Base-by-base conservation (phyloP, 2,888 invertebrate genomes). In the Synanthedon andrenaeformis region DNA sequence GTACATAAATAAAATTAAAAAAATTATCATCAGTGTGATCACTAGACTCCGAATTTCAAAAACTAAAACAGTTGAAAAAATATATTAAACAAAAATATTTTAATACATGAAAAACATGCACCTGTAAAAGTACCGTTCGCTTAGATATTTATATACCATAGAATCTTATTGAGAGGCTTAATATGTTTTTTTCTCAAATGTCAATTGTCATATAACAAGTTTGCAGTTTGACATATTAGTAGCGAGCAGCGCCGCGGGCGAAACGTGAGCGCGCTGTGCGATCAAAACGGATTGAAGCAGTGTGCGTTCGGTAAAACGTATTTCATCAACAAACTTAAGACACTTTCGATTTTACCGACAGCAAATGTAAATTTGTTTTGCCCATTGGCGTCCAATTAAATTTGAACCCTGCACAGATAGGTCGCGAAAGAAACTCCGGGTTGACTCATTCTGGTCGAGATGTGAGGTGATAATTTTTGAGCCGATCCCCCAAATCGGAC, bases 401-500 rank as follows among this genome's bases (percentile, higher is more conserved):
- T n/a, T 2, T 13, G 45, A 45, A 6, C 45, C n/a, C 45, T 45
- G 4, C 14, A 13, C 14, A 13, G 14, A n/a, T 45, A 45, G 14
- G 45, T 8, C 6, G n/a, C 14, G 14, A 45, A 45, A 13, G 14
- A 12, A 14, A 19, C 12, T 13, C 12, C 17, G 12, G 49, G 17
- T 49, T 12, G 23, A 49, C 4, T 12, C 12, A 8, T 49, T 17
- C 23, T 49, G 49, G 49, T 8, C 49, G 3, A 49, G 17, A 49
- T 49, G 23, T 19, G 56, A 61, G 62, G 65, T 67, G 69, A 71
- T 73, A 71, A 69, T 62, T 61, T 62, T 61, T 59, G 63, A 56
- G 65, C 65, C 65, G 63, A 65, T 67, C 65, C 63, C 62, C 62
- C 62, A 59, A 65, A 67, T 60, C 59, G 59, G 57, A 53, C 56